Conservation (phyloP, 2,888 invertebrate genomes). For the Spodoptera littoralis region DNA sequence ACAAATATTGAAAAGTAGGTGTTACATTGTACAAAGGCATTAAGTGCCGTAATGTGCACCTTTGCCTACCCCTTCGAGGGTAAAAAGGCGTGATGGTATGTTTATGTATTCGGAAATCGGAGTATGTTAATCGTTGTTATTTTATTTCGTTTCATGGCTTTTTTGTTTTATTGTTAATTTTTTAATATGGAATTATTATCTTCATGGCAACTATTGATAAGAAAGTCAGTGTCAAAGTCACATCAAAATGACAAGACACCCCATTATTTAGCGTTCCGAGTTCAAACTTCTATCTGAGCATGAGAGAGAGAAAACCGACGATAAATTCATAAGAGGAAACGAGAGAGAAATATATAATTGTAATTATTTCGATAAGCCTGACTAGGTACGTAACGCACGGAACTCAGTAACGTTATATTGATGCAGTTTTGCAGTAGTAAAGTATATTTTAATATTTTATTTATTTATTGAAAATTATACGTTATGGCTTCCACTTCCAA, state of each 20-base stretch:
- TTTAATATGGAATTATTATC: too few relatives aligned
- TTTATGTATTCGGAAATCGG: not conserved
- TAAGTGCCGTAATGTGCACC: too few relatives aligned
- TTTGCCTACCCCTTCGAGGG: too few relatives aligned
- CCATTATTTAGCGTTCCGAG: slow-evolving; percentile 32
- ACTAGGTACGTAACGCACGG: slow-evolving; percentile 11
- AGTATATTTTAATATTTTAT: slow-evolving; percentile 43
- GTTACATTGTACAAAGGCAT: too few relatives aligned
- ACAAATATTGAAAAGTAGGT: too few relatives aligned
- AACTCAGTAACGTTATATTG: slow-evolving; percentile 38
- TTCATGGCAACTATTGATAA: too few relatives aligned
- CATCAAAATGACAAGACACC: slow-evolving; percentile 42
- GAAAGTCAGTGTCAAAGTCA: slow-evolving; percentile 11
- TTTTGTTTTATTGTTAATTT: too few relatives aligned
- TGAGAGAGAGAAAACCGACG: not conserved
- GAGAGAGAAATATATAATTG: slow-evolving; percentile 1
- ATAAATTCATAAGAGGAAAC: slow-evolving; percentile 1
- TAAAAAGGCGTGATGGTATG: too few relatives aligned
- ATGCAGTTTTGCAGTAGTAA: slow-evolving; percentile 43
- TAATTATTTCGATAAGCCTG: slow-evolving; percentile 10
- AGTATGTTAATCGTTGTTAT: not conserved
- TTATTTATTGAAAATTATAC: slow-evolving; percentile 39
- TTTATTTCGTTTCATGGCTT: not conserved
- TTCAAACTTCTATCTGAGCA: not conserved
- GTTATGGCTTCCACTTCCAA: slow-evolving; percentile 83